Conservation (phyloP, 1,140 invertebrate genomes). For the Pteromalus puparum region DNA sequence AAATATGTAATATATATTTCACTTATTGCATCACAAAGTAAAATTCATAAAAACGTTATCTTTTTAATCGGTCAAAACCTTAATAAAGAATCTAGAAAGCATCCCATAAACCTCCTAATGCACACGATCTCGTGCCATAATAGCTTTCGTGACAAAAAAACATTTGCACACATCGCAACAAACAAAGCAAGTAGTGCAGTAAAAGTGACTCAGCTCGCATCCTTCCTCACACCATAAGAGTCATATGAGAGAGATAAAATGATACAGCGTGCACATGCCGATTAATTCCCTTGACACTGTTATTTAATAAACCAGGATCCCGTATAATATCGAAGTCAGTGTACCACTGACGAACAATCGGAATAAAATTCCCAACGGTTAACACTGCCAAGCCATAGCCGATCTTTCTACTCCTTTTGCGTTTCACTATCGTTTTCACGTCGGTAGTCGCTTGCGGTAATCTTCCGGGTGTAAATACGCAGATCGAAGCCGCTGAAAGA, state of each 20-base stretch:
- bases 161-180: not conserved
- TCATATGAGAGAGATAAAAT: conserved; percentile 28
- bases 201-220: conserved; percentile 47
- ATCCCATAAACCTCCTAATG: not conserved
- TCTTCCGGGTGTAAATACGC: not conserved
- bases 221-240: not conserved
- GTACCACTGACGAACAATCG: not conserved
- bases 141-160: not conserved
- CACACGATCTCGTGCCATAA: not conserved
- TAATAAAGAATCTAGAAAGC: not conserved
- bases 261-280: not conserved
- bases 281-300: conserved; percentile 28
- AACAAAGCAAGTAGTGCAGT: conserved; percentile 50
- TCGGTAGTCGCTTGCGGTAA: not conserved
- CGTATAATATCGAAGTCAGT: conserved; percentile 37
- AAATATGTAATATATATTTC: no score
- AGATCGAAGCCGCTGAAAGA: not conserved
- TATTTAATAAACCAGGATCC: conserved; percentile 33
- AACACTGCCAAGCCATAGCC: not conserved
- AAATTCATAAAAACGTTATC: not conserved
- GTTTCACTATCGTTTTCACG: conserved; percentile 67
- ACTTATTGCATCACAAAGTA: no score
- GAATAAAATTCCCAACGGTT: not conserved
- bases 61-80: not conserved
- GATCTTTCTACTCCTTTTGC: not conserved